These are phyloP conservation scores for Sebastes nivosus DNA, from an alignment of 2,797 vertebrate species.

Conservation along the genomic window DNA sequence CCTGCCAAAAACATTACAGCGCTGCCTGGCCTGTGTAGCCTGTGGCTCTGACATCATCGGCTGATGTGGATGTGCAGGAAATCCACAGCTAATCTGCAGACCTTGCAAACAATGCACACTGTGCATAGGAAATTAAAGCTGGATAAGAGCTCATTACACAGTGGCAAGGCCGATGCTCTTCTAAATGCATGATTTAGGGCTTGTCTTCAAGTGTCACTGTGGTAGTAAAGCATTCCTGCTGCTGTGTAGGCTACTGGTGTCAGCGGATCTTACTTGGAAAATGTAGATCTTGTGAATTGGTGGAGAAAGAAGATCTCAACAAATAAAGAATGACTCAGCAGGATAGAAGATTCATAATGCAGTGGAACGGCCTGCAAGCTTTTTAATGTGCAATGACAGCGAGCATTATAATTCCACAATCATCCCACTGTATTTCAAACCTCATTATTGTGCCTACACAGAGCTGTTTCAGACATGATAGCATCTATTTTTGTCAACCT, in stretches of 20 bases:
- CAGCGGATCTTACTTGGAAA: constrained; percentile 25
- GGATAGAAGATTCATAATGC: neutral
- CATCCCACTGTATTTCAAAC: constrained; percentile 8
- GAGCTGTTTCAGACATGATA: constrained; percentile 12
- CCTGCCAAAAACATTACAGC: constrained; percentile 29
- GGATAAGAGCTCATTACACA: constrained; percentile 28
- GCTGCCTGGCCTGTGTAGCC: constrained; percentile 22
- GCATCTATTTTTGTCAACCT: constrained; percentile 19
- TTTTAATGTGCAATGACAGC: constrained; percentile 13
- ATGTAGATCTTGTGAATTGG: constrained; percentile 12
- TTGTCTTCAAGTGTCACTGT: constrained; percentile 28
- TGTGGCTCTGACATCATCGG: constrained; percentile 48
- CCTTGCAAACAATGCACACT: constrained; percentile 37
- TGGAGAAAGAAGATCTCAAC: neutral
- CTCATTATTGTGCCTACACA: constrained; percentile 18
- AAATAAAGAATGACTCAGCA: constrained; percentile 23
- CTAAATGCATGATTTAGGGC: constrained; percentile 18
- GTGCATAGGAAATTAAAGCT: constrained; percentile 39
- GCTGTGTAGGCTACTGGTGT: constrained; percentile 1
- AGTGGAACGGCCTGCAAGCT: neutral
- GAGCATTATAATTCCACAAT: constrained; percentile 7
- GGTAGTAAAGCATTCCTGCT: constrained; percentile 21
- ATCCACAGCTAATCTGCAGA: constrained; percentile 46
- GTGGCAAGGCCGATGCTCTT: constrained; percentile 9
- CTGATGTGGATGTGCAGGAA: constrained; percentile 47